Evolutionary conservation across 2,113 vertebrate genomes (phyloP).

Genomic region (Antennarius striatus): DNA sequence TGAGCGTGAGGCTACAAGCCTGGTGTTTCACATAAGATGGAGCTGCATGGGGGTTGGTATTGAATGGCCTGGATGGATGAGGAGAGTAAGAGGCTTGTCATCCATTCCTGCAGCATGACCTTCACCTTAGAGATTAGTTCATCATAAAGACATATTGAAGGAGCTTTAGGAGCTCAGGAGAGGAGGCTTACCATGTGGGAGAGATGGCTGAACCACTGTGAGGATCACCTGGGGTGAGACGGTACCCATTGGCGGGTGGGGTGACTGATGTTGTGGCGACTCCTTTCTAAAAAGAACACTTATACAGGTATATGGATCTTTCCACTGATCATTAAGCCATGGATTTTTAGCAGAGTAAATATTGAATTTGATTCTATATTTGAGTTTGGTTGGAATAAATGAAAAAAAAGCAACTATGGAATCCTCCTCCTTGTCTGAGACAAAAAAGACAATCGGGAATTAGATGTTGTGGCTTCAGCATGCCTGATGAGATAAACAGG

Average conservation of each 20-base stretch:
- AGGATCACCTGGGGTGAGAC: constrained; percentile 18
- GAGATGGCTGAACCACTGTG: constrained; percentile 17
- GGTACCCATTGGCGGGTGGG: constrained; percentile 51
- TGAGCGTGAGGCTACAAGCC: constrained; percentile 56
- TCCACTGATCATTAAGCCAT: constrained; percentile 28
- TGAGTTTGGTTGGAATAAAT: constrained; percentile 11
- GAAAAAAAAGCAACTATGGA: constrained; percentile 25
- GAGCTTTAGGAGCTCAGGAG: constrained; percentile 24
- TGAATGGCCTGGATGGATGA: constrained; percentile 73
- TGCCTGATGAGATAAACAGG: constrained; percentile 26
- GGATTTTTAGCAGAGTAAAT: constrained; percentile 44
- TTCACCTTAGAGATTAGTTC: constrained; percentile 64
- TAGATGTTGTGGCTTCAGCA: constrained; percentile 3
- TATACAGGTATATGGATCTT: constrained; percentile 63
- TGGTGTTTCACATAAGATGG: constrained; percentile 64
- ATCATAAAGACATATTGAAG: constrained; percentile 40
- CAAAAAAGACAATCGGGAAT: background rate
- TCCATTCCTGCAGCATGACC: constrained; percentile 64
- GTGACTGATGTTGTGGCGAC: constrained; percentile 54
- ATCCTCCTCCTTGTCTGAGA: constrained; percentile 34
- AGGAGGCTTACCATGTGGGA: constrained; percentile 20
- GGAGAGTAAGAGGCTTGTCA: constrained; percentile 73
- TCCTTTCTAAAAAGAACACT: constrained; percentile 56
- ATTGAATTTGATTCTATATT: constrained; percentile 39
- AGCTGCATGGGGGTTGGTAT: constrained; percentile 60